phyloP scores from a whole-genome alignment of 2,797 vertebrate species.

The Picus viridis region DNA sequence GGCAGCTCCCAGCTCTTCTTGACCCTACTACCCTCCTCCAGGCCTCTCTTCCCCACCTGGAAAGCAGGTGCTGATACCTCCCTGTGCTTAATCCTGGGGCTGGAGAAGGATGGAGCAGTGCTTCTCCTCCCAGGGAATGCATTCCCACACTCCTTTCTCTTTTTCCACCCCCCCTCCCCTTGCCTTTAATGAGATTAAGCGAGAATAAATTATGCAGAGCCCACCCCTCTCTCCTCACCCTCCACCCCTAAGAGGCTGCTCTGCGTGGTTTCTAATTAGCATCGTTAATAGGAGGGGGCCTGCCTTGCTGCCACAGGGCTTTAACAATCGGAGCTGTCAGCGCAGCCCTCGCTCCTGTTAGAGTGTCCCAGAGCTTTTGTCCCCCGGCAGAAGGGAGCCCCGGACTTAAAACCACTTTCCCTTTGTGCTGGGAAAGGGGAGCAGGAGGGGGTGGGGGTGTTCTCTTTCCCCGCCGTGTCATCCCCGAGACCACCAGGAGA shows the following conservation, averaged over 20 bases:
- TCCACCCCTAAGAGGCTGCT: neutral
- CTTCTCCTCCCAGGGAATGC: rapidly evolving
- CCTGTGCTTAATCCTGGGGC: rapidly evolving
- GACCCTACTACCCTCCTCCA: rapidly evolving
- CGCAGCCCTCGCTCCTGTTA: neutral
- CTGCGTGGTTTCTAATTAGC: slow-evolving; percentile 46
- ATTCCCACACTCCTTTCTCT: neutral
- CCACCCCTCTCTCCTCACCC: neutral
- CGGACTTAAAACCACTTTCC: neutral
- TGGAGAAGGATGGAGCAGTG: rapidly evolving
- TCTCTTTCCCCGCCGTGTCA: neutral
- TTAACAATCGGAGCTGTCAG: slow-evolving; percentile 65
- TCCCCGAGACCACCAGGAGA: slow-evolving; percentile 29
- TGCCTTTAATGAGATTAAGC: slow-evolving; percentile 16
- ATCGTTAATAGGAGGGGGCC: slow-evolving; percentile 37
- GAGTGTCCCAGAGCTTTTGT: slow-evolving; percentile 42
- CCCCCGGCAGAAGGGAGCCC: neutral
- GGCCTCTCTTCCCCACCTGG: neutral
- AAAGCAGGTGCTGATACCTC: rapidly evolving
- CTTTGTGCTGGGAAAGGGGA: neutral
- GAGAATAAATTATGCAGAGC: slow-evolving; percentile 53
- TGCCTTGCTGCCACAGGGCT: neutral
- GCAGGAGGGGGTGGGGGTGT: neutral
- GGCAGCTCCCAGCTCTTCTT: neutral
- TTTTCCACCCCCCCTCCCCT: neutral